A percentile compares a stretch with the other conserved stretches of the same genome.
Evolutionary conservation across 1,140 invertebrate genomes (phyloP).

Genomic region (Aphidius ervi): DNA sequence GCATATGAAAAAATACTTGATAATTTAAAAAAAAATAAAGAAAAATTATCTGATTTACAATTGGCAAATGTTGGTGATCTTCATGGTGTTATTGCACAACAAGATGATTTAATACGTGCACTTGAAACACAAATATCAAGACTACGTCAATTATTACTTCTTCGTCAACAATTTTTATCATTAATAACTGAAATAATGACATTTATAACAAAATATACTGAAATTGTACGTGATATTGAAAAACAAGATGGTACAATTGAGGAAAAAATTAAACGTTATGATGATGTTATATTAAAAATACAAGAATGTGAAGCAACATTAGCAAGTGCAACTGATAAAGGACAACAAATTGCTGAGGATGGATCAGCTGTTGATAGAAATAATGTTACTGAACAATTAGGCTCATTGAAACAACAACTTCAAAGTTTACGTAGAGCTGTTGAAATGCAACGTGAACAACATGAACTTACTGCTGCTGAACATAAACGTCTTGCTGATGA

Average conservation of each 20-base stretch:
- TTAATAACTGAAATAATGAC: constrained; percentile 82
- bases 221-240: constrained; percentile 80
- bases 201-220: constrained; percentile 82
- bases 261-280: constrained; percentile 85
- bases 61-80: constrained; percentile 71
- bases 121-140: constrained; percentile 81
- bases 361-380: constrained; percentile 81
- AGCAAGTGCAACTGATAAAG: constrained; percentile 83
- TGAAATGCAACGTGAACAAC: constrained; percentile 79
- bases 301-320: constrained; percentile 85
- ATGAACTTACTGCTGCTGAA: constrained; percentile 82
- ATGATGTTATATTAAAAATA: constrained; percentile 78
- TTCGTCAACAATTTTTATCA: constrained; percentile 83
- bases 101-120: constrained; percentile 76
- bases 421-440: constrained; percentile 74
- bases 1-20: constrained; percentile 76
- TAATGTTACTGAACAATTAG: constrained; percentile 80
- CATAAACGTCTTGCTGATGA: constrained; percentile 77
- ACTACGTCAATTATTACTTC: constrained; percentile 69
- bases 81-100: constrained; percentile 71
- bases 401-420: constrained; percentile 80
- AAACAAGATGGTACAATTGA: constrained; percentile 72
- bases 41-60: constrained; percentile 73
- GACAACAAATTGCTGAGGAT: constrained; percentile 84
- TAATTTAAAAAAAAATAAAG: constrained; percentile 76